Evolutionary conservation across 2,888 invertebrate species (phyloP).

Genomic region (Caenorhabditis wallacei): DNA sequence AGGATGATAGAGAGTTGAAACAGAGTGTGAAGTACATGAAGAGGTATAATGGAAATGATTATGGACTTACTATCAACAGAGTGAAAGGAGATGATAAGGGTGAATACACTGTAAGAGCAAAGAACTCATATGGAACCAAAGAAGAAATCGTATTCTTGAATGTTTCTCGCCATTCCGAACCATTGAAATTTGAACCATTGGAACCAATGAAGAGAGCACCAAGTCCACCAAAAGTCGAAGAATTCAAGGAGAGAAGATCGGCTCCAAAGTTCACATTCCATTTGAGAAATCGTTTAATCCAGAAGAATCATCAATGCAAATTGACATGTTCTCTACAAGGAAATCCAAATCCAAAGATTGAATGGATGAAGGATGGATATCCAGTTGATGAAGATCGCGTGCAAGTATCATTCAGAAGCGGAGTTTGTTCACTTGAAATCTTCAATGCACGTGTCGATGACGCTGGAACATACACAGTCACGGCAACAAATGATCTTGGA

Average conservation of each 20-base stretch:
- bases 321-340: conserved; percentile 96
- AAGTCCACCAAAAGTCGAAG: conserved; percentile 83
- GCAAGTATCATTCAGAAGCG: conserved; percentile 88
- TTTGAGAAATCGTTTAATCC: conserved; percentile 98
- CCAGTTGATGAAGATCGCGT: conserved; percentile 90
- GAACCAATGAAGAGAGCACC: conserved; percentile 76
- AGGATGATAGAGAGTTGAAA: conserved; percentile 93
- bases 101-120: conserved; percentile 88
- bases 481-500: conserved; percentile 95
- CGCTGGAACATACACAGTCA: conserved; percentile 96
- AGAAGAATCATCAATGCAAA: conserved; percentile 94
- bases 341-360: conserved; percentile 91
- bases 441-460: conserved; percentile 95
- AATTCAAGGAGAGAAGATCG: conserved; percentile 94
- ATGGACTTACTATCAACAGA: conserved; percentile 97
- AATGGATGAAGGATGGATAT: conserved; percentile 90
- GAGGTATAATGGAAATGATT: conserved; percentile 95
- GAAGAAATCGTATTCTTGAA: conserved; percentile 98
- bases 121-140: conserved; percentile 95
- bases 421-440: conserved; percentile 97
- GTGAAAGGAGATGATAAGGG: conserved; percentile 89
- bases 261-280: conserved; percentile 98
- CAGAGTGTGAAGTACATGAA: conserved; percentile 99
- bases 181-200: conserved; percentile 72
- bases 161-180: conserved; percentile 86